A percentile compares a stretch with the other conserved stretches of the same genome.
These are phyloP conservation scores for Pogoniulus pusillus DNA, from an alignment of 2,797 vertebrate genomes.

Conservation along the genomic window DNA sequence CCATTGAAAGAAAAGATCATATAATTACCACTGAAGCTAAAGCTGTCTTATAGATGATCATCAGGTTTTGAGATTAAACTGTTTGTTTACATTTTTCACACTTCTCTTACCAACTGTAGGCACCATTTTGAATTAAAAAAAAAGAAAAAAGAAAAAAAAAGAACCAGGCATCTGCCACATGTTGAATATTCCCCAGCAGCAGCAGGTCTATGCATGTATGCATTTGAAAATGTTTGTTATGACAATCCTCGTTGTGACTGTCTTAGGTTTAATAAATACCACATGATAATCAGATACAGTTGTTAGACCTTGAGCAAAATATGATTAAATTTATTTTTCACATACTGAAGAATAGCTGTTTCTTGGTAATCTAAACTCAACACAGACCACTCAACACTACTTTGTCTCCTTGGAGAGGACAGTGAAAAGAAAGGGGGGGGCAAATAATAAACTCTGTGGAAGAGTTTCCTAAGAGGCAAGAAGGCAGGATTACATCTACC, in stretches of 20 bases:
- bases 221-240: slow-evolving; percentile 45
- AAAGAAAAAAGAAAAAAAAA: not conserved
- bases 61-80: not conserved
- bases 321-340: slow-evolving; percentile 65
- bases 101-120: not conserved
- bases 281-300: slow-evolving; percentile 61
- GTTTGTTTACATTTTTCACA: not conserved
- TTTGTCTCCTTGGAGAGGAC: slow-evolving; percentile 27
- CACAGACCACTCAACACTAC: slow-evolving; percentile 31
- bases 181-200: slow-evolving; percentile 3
- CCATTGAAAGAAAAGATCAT: not conserved
- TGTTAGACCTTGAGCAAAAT: slow-evolving; percentile 66
- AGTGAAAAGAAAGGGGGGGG: not conserved
- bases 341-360: slow-evolving; percentile 56
- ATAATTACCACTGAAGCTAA: not conserved
- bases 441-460: not conserved
- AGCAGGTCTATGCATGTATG: slow-evolving; percentile 41
- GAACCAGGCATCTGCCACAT: not conserved
- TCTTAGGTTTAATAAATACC: slow-evolving; percentile 58
- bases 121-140: not conserved
- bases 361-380: slow-evolving; percentile 55
- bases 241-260: slow-evolving; percentile 51
- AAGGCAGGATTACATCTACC: not conserved
- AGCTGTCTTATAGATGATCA: not conserved
- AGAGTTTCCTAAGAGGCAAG: slow-evolving; percentile 11